Base-by-base conservation (phyloP, 2,113 vertebrate species). In the Hoplias malabaricus region DNA sequence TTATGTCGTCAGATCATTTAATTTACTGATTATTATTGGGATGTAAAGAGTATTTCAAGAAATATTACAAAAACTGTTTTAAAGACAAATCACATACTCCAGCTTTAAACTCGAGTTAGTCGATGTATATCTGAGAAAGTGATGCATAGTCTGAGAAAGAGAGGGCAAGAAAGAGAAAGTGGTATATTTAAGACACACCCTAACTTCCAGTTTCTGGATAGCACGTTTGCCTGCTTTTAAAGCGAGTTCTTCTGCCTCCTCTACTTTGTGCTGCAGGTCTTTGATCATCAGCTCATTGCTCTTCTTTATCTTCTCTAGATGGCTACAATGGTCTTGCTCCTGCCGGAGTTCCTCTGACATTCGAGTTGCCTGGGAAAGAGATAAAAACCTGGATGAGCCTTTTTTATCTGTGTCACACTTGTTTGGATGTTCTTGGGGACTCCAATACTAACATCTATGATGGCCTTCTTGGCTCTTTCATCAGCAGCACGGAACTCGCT, bases 281-380 rank as follows among this genome's bases (percentile, higher is more conserved):
- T 91, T 90, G 73, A 92, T 88, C 75, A 81, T 89, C 84, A 85
- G 85, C 86, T 94, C 92, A 0, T 92, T 87, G 85, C 90, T 92
- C 79, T 90, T 92, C 88, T 94, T 94, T 33, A 93, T 86, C 78
- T 90, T 94, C 88, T 95, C 92, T 83, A 95, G 89, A 84, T 95
- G 91, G 65, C 84, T 4, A 0, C 83, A 90, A 34, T 90, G 88
- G 54, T 94, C 86, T 79, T 94, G 90, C 74, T 94, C 89, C 81
- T 91, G 91, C 8, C 81, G 82, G 68, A 92, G 85, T 73, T 94
- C 90, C 84, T 94, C 92, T 1, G 89, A 90, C 86, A 93, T 87
- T 21, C 86, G 87, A 0, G 90, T 86, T 2, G 92, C 89, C 91
- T 93, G 31, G 2, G 43, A 72, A n/a, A 40, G 2, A 72, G 56